Conservation (phyloP, 2,888 invertebrate genomes). For the Aphodius granarius region DNA sequence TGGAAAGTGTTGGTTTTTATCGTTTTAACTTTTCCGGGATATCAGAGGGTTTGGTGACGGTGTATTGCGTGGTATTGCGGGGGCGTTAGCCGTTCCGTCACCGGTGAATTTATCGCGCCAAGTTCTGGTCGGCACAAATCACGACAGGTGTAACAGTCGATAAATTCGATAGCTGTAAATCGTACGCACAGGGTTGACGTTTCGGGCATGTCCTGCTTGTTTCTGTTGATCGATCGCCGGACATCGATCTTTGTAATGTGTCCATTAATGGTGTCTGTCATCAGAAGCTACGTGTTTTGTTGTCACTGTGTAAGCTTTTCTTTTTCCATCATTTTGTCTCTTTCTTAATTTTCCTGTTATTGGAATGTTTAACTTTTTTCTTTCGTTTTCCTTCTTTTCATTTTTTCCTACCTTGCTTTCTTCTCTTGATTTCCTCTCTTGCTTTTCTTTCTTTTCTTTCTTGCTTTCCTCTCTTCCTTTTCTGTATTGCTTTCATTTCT, state of each 20-base stretch:
- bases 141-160: background rate
- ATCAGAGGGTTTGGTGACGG: background rate
- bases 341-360: too few species aligned
- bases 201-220: background rate
- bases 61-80: background rate
- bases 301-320: too few species aligned
- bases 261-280: background rate
- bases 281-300: background rate
- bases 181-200: background rate
- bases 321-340: too few species aligned
- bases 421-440: too few species aligned
- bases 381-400: too few species aligned
- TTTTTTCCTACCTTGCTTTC: too few species aligned
- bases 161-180: background rate
- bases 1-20: background rate
- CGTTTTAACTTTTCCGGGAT: background rate
- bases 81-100: background rate
- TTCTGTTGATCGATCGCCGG: background rate
- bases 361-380: too few species aligned
- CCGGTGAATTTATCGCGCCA: background rate
- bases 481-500: too few species aligned
- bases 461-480: too few species aligned
- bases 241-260: background rate
- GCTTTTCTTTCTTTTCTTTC: too few species aligned
- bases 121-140: background rate